phyloP scores from a whole-genome alignment of 2,113 vertebrate genomes.

The Grus americana region DNA sequence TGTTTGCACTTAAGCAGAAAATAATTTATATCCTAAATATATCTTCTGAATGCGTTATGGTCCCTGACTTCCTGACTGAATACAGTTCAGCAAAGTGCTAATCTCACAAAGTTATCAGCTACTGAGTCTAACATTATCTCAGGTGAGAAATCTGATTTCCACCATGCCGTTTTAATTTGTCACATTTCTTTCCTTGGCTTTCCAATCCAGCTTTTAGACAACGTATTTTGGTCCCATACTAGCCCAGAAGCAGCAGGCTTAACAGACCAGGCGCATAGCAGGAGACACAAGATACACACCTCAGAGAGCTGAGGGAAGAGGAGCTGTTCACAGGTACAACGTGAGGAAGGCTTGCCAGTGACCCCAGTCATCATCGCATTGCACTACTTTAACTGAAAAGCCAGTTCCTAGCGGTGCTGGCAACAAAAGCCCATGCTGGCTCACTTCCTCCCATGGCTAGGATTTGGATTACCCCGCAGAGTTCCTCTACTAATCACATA shows the following conservation, averaged over 20 bases:
- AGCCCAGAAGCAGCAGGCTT: not conserved
- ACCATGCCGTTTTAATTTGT: not conserved
- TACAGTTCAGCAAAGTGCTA: not conserved
- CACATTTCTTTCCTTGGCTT: not conserved
- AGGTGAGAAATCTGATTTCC: not conserved
- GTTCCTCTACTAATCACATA: not conserved
- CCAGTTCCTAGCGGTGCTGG: not conserved
- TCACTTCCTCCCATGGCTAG: not conserved
- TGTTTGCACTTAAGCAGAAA: not conserved
- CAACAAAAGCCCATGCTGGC: not conserved
- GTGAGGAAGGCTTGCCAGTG: rapidly evolving
- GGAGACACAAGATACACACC: not conserved
- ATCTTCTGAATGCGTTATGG: not conserved
- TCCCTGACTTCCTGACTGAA: not conserved
- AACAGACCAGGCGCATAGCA: rapidly evolving
- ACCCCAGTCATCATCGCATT: rapidly evolving
- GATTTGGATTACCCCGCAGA: not conserved
- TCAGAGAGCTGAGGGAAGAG: not conserved
- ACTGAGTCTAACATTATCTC: not conserved
- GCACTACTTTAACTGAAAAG: not conserved
- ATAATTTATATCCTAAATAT: not conserved
- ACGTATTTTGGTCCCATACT: rapidly evolving
- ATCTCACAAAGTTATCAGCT: not conserved
- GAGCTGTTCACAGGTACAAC: not conserved
- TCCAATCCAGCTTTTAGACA: not conserved